Evolutionary conservation across 23 tunicate species (phyloP).

Genomic region (Clavelina lepadiformis): DNA sequence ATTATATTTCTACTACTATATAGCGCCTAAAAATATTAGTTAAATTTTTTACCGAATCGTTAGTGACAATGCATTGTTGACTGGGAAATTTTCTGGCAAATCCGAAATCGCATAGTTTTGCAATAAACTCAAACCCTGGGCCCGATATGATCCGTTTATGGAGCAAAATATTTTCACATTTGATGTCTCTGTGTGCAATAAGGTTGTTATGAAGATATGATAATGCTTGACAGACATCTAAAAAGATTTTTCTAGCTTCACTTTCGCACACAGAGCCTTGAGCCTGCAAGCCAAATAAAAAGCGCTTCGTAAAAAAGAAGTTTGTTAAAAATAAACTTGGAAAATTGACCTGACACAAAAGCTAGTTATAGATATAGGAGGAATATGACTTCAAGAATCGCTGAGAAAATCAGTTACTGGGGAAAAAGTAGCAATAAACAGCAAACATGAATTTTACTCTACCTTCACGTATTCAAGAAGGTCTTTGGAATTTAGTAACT

Average conservation of each 20-base stretch:
- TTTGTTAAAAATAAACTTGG: too few relatives aligned
- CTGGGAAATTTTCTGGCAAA: constrained; percentile 58
- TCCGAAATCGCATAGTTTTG: constrained; percentile 92
- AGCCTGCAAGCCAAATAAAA: too few relatives aligned
- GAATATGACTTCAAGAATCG: not conserved
- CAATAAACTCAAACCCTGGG: constrained; percentile 31
- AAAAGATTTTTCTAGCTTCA: constrained; percentile 34
- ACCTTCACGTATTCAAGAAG: constrained; percentile 81
- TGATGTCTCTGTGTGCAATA: constrained; percentile 83
- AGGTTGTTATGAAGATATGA: constrained; percentile 53
- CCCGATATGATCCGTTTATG: constrained; percentile 12
- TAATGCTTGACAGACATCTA: constrained; percentile 64
- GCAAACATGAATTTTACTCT: too few relatives aligned
- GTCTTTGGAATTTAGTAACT: constrained; percentile 63
- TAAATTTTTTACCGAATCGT: too few relatives aligned
- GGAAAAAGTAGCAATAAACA: not conserved
- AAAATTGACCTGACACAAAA: too few relatives aligned
- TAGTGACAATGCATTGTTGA: too few relatives aligned
- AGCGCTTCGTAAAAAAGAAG: too few relatives aligned
- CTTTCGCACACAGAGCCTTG: constrained; percentile 61
- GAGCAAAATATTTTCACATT: constrained; percentile 83
- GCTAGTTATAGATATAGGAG: not conserved
- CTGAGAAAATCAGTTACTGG: not conserved
- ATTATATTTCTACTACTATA: too few relatives aligned
- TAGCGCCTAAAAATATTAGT: too few relatives aligned